A percentile compares a stretch with the other conserved stretches of the same genome.
Conservation (phyloP, 2,888 invertebrate genomes). For the Acanthococcus lagerstroemiae region DNA sequence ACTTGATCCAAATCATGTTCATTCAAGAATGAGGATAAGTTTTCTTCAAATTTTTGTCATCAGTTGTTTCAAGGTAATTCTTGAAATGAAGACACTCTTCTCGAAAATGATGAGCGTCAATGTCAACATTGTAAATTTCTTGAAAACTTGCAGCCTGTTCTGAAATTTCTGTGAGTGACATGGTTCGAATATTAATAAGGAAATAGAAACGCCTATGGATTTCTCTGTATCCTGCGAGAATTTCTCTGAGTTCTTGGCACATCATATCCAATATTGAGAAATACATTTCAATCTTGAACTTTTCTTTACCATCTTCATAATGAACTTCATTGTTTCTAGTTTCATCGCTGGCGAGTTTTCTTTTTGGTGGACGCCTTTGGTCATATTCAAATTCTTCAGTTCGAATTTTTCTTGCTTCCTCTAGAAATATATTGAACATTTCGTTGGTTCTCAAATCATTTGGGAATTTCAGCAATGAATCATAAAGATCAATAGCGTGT, state of each 20-base stretch:
- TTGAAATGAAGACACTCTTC: not conserved
- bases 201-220: not conserved
- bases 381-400: not conserved
- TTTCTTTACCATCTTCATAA: not conserved
- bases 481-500: not conserved
- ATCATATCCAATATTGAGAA: not conserved
- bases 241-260: not conserved
- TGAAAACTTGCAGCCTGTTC: not conserved
- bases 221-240: not conserved
- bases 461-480: not conserved
- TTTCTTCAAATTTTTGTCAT: not conserved
- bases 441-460: not conserved
- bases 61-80: not conserved
- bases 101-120: not conserved
- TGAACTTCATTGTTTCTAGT: not conserved
- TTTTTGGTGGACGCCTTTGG: not conserved
- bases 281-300: not conserved
- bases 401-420: not conserved
- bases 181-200: not conserved
- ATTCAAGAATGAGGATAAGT: not conserved
- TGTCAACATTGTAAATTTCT: not conserved
- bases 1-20: not conserved
- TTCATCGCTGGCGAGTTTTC: not conserved
- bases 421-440: not conserved
- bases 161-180: not conserved